These are phyloP conservation scores for Polydesmus complanatus DNA, from an alignment of 2,888 invertebrate species.

Conservation along the genomic window DNA sequence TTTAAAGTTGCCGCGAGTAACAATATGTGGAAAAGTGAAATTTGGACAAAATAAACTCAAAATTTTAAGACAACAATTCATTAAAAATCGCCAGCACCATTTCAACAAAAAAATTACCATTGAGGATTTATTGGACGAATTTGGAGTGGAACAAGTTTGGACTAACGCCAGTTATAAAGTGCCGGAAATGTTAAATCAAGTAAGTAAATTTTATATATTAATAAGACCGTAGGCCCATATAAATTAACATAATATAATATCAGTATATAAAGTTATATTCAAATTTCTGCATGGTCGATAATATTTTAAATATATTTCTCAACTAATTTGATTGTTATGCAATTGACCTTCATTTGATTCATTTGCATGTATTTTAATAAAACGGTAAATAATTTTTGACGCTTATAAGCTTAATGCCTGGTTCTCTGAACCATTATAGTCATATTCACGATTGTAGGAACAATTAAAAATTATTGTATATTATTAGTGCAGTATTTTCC, in stretches of 20 bases:
- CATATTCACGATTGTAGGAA: no score
- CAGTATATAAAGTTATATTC: no score
- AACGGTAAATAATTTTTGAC: no score
- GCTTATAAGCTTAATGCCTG: no score
- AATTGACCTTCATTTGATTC: no score
- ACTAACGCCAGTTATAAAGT: conserved; percentile 3
- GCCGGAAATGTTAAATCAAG: neutral
- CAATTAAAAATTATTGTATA: neutral
- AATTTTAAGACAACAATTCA: neutral
- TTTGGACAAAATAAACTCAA: neutral
- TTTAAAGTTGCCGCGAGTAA: conserved; percentile 4
- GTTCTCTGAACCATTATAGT: no score
- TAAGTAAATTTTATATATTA: no score
- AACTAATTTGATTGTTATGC: neutral
- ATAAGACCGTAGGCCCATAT: no score
- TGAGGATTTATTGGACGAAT: conserved; percentile 3
- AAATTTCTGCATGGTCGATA: no score
- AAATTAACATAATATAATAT: no score
- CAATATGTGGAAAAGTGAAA: conserved; percentile 7
- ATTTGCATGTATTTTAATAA: no score
- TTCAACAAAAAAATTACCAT: neutral
- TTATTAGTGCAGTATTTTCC: neutral
- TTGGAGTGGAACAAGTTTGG: neutral
- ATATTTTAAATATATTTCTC: neutral
- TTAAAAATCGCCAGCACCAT: neutral